Conservation (phyloP, 2,113 vertebrate species). For the Gila orcuttii region DNA sequence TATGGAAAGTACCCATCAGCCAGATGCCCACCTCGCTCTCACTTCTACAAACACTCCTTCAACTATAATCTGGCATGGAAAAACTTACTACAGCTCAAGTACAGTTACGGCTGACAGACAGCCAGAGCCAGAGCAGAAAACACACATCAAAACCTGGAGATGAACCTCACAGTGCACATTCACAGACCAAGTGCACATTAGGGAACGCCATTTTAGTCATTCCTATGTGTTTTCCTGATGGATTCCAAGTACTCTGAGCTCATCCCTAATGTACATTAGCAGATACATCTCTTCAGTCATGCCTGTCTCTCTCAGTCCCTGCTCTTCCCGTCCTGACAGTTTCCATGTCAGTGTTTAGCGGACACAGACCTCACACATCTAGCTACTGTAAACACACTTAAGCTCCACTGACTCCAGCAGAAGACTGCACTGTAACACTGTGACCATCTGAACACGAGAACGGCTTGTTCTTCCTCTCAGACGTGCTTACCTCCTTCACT, state of each 20-base stretch:
- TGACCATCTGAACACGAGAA: too few relatives aligned
- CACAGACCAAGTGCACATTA: background rate
- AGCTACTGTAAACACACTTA: background rate
- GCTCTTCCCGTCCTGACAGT: background rate
- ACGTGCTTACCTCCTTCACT: slow-evolving; percentile 77
- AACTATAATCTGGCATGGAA: slow-evolving; percentile 73
- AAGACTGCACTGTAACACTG: too few relatives aligned
- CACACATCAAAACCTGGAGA: slow-evolving; percentile 14
- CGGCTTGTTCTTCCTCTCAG: background rate
- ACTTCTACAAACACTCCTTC: slow-evolving; percentile 50
- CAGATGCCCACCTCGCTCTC: background rate
- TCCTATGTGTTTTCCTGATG: background rate
- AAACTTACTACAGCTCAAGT: slow-evolving; percentile 66
- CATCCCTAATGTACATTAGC: background rate
- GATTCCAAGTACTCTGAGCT: background rate
- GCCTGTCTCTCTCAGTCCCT: background rate
- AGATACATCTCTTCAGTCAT: background rate
- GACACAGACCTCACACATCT: slow-evolving; percentile 14
- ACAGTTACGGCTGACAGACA: slow-evolving; percentile 53
- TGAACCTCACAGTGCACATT: background rate
- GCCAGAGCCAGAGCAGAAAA: slow-evolving; percentile 47
- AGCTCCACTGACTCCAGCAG: background rate
- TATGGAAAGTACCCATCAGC: background rate
- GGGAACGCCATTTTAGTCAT: background rate
- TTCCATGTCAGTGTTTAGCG: slow-evolving; percentile 3